Conservation (phyloP, 1,140 invertebrate genomes). For the Rhagoletis zephyria region DNA sequence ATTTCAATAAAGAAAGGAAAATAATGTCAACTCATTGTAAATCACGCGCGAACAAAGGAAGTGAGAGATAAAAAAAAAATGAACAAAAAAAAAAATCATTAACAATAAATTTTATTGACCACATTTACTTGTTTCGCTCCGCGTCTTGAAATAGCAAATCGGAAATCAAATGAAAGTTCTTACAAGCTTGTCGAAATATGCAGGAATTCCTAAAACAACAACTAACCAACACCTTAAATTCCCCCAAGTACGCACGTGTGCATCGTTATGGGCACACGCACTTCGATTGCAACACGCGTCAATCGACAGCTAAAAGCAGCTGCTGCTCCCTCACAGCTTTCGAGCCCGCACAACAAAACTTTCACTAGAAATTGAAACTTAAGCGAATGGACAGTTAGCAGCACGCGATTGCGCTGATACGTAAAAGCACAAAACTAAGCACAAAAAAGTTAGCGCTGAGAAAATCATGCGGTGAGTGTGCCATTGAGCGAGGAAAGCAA, state of each 20-base stretch:
- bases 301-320: too few species aligned
- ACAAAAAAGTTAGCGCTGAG: not conserved
- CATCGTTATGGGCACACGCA: not conserved
- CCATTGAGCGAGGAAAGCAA: constrained; percentile 4
- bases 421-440: constrained; percentile 19
- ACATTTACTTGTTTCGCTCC: not conserved
- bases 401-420: constrained; percentile 31
- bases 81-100: constrained; percentile 15
- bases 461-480: not conserved
- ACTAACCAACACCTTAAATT: not conserved
- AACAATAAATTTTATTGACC: constrained; percentile 47
- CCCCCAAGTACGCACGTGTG: not conserved
- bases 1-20: not conserved
- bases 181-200: not conserved
- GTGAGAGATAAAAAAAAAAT: not conserved
- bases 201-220: not conserved
- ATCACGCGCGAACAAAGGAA: constrained; percentile 28
- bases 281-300: constrained; percentile 3
- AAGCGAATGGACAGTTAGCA: not conserved
- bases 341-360: constrained; percentile 19
- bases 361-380: constrained; percentile 50
- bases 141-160: not conserved
- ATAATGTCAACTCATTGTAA: constrained; percentile 42
- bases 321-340: too few species aligned
- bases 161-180: constrained; percentile 46